Conservation (phyloP, 2,888 invertebrate species). For the Lysandra coridon region DNA sequence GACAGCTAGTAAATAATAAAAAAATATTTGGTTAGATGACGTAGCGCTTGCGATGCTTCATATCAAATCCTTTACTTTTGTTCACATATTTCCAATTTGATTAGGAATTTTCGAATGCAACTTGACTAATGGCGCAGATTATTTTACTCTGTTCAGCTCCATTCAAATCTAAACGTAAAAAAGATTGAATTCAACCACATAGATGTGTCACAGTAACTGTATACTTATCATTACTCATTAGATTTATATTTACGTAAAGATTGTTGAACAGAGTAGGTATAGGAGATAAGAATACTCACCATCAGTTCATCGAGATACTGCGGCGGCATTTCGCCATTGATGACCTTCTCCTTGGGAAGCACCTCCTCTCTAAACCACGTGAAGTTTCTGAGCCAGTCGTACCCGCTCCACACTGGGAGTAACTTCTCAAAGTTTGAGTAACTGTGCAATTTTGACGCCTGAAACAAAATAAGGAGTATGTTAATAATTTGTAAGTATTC, state of each 20-base stretch:
- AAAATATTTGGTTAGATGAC: too few species aligned
- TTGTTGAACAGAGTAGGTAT: neutral
- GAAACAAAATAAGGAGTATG: slow-evolving; percentile 53
- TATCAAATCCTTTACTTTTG: neutral
- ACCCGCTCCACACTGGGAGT: slow-evolving; percentile 51
- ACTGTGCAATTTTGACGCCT: slow-evolving; percentile 61
- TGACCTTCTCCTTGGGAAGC: slow-evolving; percentile 59
- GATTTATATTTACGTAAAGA: neutral
- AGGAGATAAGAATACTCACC: slow-evolving; percentile 50
- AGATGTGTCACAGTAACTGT: too few species aligned
- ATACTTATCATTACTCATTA: too few species aligned
- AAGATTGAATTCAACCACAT: too few species aligned
- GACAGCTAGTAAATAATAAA: too few species aligned
- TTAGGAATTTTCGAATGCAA: too few species aligned
- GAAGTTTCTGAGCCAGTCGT: slow-evolving; percentile 60
- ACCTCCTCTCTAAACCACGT: slow-evolving; percentile 58
- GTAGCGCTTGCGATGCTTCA: neutral
- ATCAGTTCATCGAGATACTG: slow-evolving; percentile 56
- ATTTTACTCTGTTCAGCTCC: neutral
- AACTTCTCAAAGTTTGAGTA: slow-evolving; percentile 54
- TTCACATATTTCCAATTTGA: neutral
- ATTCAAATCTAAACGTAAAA: neutral
- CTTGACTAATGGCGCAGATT: neutral
- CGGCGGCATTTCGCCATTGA: slow-evolving; percentile 52
- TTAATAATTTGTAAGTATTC: neutral